phyloP scores from a whole-genome alignment of 2,113 vertebrate species.

The Catharus minimus region DNA sequence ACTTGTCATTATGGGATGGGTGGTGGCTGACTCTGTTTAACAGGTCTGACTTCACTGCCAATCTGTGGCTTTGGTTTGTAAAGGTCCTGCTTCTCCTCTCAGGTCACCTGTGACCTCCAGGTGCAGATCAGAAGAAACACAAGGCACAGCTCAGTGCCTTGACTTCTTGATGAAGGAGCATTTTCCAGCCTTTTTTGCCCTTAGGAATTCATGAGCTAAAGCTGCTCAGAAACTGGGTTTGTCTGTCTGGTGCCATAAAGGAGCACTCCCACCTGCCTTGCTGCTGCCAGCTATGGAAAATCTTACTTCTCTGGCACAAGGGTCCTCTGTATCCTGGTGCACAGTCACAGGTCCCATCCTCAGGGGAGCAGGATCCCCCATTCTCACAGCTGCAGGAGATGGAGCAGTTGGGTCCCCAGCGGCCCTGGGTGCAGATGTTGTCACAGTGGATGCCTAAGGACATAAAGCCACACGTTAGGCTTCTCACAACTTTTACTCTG shows the following conservation, averaged over 20 bases:
- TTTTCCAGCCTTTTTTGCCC: background rate
- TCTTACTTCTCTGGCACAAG: slow-evolving; percentile 95
- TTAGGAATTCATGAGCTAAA: background rate
- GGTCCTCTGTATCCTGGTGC: slow-evolving; percentile 93
- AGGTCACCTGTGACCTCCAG: background rate
- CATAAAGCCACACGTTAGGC: background rate
- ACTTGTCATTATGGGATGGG: background rate
- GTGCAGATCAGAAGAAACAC: background rate
- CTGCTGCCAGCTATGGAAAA: background rate
- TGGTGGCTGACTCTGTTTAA: background rate
- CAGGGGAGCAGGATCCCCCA: slow-evolving; percentile 91
- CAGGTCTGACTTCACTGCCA: background rate
- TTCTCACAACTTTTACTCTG: background rate
- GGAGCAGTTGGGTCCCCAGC: slow-evolving; percentile 97
- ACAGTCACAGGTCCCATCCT: slow-evolving; percentile 94
- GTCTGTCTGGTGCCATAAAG: background rate
- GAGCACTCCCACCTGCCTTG: background rate
- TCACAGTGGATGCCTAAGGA: slow-evolving; percentile 91
- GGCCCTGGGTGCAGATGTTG: slow-evolving; percentile 86
- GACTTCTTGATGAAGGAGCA: background rate
- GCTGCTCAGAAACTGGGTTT: background rate
- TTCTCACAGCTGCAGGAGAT: slow-evolving; percentile 95
- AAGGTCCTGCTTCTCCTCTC: background rate
- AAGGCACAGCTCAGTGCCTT: background rate
- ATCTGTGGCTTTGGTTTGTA: background rate